Evolutionary conservation across 2,113 vertebrate species (phyloP).

Genomic region (Osmerus mordax): DNA sequence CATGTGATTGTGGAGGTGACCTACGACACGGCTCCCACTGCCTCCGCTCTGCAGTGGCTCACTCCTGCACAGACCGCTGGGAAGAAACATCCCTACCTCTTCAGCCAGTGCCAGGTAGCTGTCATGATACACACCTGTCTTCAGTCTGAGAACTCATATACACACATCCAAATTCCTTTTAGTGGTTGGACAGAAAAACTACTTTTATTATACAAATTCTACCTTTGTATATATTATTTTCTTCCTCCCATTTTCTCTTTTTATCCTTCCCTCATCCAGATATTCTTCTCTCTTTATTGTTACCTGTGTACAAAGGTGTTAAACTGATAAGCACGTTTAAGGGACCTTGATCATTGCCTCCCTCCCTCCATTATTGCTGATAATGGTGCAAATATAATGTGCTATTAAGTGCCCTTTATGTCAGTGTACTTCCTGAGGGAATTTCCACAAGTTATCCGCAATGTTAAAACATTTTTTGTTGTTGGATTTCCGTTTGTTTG

Average conservation of each 20-base stretch:
- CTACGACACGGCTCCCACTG: conserved; percentile 87
- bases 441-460: no score
- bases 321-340: background rate
- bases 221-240: no score
- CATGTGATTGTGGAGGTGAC: conserved; percentile 85
- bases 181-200: no score
- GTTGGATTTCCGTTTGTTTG: no score
- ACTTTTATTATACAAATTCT: no score
- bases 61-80: conserved; percentile 90
- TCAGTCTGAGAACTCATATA: background rate
- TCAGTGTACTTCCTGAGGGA: no score
- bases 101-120: conserved; percentile 93
- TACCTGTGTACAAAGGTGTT: background rate
- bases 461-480: no score
- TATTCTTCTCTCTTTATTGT: background rate
- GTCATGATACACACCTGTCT: background rate
- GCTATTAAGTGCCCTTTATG: no score
- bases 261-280: background rate
- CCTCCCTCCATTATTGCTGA: no score
- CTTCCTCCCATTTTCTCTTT: background rate
- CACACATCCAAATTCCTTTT: background rate
- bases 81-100: conserved; percentile 89
- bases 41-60: conserved; percentile 93
- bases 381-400: no score
- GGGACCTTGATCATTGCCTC: background rate